Evolutionary conservation across 2,113 vertebrate species (phyloP).

Genomic region (Apodemus speciosus): DNA sequence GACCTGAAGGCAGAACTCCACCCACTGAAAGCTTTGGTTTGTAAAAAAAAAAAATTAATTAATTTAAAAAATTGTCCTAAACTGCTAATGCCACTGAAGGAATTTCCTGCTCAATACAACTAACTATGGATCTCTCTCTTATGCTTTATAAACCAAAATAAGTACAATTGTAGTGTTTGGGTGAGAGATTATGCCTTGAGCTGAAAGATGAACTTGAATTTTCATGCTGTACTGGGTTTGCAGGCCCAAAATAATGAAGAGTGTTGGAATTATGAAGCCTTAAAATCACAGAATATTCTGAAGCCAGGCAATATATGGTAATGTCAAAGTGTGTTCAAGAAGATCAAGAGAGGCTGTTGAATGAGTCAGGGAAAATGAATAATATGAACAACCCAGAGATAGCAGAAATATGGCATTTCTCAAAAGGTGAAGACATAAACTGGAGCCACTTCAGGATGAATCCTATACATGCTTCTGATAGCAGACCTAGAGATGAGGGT

Average conservation of each 20-base stretch:
- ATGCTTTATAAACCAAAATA: background rate
- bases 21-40: background rate
- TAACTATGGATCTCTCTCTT: background rate
- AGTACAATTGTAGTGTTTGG: background rate
- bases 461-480: too few species aligned
- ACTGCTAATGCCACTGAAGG: background rate
- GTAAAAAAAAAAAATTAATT: background rate
- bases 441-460: background rate
- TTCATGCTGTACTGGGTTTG: background rate
- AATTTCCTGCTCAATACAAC: background rate
- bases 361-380: too few species aligned
- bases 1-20: background rate
- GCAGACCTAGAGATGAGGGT: background rate
- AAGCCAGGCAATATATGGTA: background rate
- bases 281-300: background rate
- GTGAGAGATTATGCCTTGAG: background rate
- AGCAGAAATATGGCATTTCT: background rate
- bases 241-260: background rate
- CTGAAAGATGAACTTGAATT: background rate
- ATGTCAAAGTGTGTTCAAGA: background rate
- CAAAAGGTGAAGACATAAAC: background rate
- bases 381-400: background rate
- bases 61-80: background rate
- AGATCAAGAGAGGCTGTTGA: background rate
- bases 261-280: background rate